Evolutionary conservation across 2,113 vertebrate species (phyloP).

Genomic region (Miniopterus natalensis): DNA sequence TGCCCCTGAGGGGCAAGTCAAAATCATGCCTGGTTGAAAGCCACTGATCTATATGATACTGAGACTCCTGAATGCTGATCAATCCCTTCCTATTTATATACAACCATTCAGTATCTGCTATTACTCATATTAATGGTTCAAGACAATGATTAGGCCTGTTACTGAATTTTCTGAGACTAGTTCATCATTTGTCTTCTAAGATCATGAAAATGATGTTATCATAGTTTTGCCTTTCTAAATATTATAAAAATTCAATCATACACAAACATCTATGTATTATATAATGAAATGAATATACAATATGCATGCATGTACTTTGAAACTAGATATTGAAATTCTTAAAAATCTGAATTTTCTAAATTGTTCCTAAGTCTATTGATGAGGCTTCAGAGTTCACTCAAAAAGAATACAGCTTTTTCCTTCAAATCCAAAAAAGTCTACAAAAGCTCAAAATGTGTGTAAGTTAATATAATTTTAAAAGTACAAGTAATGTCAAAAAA

Average conservation of each 20-base stretch:
- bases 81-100: not conserved
- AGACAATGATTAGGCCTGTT: not conserved
- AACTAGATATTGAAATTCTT: not conserved
- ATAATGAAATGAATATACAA: not conserved
- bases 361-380: not conserved
- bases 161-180: not conserved
- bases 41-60: not conserved
- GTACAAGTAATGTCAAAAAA: not conserved
- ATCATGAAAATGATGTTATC: conserved; percentile 13
- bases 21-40: not conserved
- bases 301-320: not conserved
- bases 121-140: not conserved
- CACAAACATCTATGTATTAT: not conserved
- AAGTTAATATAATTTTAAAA: not conserved
- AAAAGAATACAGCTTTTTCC: not conserved
- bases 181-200: not conserved
- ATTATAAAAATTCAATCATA: not conserved
- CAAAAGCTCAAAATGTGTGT: not conserved
- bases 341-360: not conserved
- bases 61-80: not conserved
- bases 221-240: not conserved
- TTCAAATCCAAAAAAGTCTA: not conserved
- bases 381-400: not conserved
- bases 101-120: not conserved
- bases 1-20: not conserved